Conservation (phyloP, 1,140 invertebrate genomes). For the Megalopta genalis region DNA sequence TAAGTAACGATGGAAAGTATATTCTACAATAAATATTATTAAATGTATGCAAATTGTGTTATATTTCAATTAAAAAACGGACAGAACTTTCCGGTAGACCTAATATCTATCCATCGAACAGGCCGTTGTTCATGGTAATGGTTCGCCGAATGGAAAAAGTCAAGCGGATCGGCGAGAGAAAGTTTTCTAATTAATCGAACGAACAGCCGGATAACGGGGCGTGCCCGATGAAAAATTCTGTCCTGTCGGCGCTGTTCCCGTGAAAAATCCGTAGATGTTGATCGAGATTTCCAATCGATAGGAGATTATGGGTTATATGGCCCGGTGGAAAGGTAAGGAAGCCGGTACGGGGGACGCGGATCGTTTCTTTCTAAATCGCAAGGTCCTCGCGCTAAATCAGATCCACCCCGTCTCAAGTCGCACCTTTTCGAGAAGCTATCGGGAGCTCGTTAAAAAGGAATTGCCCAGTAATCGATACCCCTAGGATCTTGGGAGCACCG, state of each 20-base stretch:
- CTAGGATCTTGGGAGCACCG: slow-evolving; percentile 26
- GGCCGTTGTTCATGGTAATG: slow-evolving; percentile 43
- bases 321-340: background rate
- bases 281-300: slow-evolving; percentile 49
- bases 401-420: background rate
- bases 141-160: slow-evolving; percentile 37
- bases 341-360: background rate
- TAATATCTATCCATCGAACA: too few relatives aligned
- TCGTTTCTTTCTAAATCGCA: slow-evolving; percentile 29
- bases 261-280: slow-evolving; percentile 44
- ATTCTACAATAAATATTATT: too few relatives aligned
- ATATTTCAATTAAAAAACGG: too few relatives aligned
- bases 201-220: slow-evolving; percentile 27
- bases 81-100: too few relatives aligned
- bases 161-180: slow-evolving; percentile 34
- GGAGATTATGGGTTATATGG: slow-evolving; percentile 39
- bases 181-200: slow-evolving; percentile 65
- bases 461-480: slow-evolving; percentile 65
- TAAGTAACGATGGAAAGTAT: too few relatives aligned
- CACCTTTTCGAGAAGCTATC: slow-evolving; percentile 55
- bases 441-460: slow-evolving; percentile 66
- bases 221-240: slow-evolving; percentile 58
- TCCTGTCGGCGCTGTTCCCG: slow-evolving; percentile 11
- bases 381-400: slow-evolving; percentile 53
- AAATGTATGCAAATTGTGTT: too few relatives aligned